Evolutionary conservation across 2,888 invertebrate species (phyloP).

Genomic region (Palloptera scutellata): DNA sequence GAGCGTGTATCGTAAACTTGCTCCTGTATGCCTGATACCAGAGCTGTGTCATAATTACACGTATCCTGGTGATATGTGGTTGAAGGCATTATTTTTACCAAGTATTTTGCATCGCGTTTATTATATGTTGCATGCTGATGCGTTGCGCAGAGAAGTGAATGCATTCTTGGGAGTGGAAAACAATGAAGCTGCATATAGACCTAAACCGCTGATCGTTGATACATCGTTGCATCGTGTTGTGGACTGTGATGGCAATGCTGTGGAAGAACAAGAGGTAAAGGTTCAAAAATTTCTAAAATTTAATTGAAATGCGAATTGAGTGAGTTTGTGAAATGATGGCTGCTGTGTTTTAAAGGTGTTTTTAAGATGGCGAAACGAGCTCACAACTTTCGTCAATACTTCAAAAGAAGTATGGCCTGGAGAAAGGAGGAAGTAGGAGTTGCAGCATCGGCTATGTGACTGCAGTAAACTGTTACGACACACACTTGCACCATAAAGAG

Average conservation of each 20-base stretch:
- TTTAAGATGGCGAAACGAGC: too few relatives aligned
- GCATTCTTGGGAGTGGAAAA: conserved; percentile 47
- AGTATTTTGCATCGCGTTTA: conserved; percentile 78
- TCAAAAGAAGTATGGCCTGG: too few relatives aligned
- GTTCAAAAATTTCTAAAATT: too few relatives aligned
- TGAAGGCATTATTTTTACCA: conserved; percentile 85
- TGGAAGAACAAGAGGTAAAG: conserved; percentile 43
- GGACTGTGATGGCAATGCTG: conserved; percentile 47
- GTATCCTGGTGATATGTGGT: conserved; percentile 81
- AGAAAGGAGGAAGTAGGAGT: too few relatives aligned
- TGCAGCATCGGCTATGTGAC: too few relatives aligned
- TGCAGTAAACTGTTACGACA: too few relatives aligned
- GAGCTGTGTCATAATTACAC: conserved; percentile 82
- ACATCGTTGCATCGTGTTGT: conserved; percentile 51
- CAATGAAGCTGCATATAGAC: conserved; percentile 42
- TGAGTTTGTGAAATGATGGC: too few relatives aligned
- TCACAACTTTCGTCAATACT: too few relatives aligned
- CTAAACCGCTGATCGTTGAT: conserved; percentile 54
- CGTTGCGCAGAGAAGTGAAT: conserved; percentile 61
- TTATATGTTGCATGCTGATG: conserved; percentile 59
- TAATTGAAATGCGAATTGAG: too few relatives aligned
- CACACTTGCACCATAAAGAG: too few relatives aligned
- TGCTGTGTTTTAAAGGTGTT: too few relatives aligned
- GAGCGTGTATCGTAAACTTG: conserved; percentile 54
- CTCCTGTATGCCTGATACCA: conserved; percentile 78